These are phyloP conservation scores for Oryzaephilus surinamensis DNA, from an alignment of 1,140 invertebrate species.

Conservation along the genomic window DNA sequence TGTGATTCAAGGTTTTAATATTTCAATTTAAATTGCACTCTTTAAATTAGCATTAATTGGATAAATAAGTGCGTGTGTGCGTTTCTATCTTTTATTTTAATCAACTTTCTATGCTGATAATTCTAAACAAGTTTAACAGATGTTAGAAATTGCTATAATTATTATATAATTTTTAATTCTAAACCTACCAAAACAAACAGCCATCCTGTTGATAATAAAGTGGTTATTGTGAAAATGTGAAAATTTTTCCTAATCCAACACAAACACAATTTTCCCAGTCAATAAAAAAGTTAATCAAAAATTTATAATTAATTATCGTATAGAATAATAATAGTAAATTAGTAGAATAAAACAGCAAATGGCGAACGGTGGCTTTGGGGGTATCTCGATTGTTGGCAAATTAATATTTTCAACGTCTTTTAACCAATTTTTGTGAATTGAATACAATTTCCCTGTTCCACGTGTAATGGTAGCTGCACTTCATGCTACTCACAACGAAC, in stretches of 20 bases:
- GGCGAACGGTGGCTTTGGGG: conserved; percentile 15
- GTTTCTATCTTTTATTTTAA: no score
- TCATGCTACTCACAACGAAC: conserved; percentile 31
- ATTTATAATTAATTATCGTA: conserved; percentile 7
- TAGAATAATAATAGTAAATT: conserved; percentile 1
- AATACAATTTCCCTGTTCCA: conserved; percentile 83
- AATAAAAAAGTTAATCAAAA: conserved; percentile 7
- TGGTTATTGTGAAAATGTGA: not conserved
- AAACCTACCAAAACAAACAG: conserved; percentile 34
- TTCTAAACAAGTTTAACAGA: no score
- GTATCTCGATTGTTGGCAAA: conserved; percentile 4
- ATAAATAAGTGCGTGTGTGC: no score
- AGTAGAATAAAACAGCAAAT: conserved; percentile 8
- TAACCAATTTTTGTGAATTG: conserved; percentile 80
- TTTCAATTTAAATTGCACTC: no score
- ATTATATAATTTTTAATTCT: not conserved
- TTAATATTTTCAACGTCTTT: conserved; percentile 51
- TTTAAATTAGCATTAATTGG: no score
- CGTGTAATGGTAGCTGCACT: conserved; percentile 74
- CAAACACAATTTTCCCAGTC: conserved; percentile 21
- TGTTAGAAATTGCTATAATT: no score
- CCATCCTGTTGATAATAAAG: conserved; percentile 19
- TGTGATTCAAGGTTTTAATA: no score
- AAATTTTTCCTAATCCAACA: no score
- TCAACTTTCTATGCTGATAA: no score